phyloP scores from a whole-genome alignment of 2,888 invertebrate genomes.

The Dilophus febrilis region DNA sequence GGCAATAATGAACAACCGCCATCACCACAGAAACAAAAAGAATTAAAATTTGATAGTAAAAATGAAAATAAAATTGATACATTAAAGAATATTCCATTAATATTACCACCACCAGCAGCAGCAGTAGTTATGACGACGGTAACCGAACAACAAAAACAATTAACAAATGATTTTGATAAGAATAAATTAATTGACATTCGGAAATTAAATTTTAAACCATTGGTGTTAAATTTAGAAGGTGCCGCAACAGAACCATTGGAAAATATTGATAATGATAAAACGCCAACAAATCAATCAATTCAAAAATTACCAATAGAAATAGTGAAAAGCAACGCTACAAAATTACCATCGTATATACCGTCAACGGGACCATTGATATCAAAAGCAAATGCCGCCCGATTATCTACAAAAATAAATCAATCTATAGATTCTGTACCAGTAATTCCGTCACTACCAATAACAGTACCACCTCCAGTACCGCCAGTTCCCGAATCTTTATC shows the following conservation, averaged over 20 bases:
- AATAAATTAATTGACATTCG: slow-evolving; percentile 4
- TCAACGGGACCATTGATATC: too few relatives aligned
- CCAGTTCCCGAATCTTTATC: too few relatives aligned
- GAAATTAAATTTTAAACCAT: slow-evolving; percentile 15
- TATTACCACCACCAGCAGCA: slow-evolving; percentile 18
- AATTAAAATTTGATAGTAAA: slow-evolving; percentile 25
- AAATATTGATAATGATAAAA: slow-evolving; percentile 24
- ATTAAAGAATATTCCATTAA: slow-evolving; percentile 26
- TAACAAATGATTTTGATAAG: slow-evolving; percentile 14
- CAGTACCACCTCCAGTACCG: too few relatives aligned
- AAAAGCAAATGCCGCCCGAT: too few relatives aligned
- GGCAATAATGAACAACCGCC: slow-evolving; percentile 16
- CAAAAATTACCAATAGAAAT: too few relatives aligned
- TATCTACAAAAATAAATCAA: too few relatives aligned
- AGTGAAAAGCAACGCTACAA: too few relatives aligned
- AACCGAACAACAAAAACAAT: too few relatives aligned
- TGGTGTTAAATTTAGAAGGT: slow-evolving; percentile 17
- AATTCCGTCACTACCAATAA: too few relatives aligned
- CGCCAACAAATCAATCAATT: slow-evolving; percentile 17
- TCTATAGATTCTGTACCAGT: too few relatives aligned
- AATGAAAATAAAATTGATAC: slow-evolving; percentile 31
- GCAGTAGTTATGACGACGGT: too few relatives aligned
- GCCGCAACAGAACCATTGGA: slow-evolving; percentile 13
- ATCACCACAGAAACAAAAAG: slow-evolving; percentile 19
- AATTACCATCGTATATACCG: too few relatives aligned